Percentiles rank a stretch among this genome's conserved stretches.
phyloP scores from a whole-genome alignment of 2,113 vertebrate species.

The Gadus macrocephalus region DNA sequence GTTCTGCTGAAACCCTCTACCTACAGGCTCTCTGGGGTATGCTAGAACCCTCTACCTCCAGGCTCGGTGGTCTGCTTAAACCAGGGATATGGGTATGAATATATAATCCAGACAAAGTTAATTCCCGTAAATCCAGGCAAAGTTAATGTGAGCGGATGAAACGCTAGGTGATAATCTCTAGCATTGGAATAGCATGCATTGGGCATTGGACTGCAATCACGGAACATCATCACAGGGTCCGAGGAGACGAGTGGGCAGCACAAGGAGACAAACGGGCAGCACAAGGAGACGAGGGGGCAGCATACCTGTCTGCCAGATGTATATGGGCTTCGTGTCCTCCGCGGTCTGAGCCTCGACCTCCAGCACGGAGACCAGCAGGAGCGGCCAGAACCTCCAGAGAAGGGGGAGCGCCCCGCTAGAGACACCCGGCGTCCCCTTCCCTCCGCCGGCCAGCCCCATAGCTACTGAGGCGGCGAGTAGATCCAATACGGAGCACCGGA shows the following conservation, averaged over 20 bases:
- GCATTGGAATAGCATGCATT: too few relatives aligned
- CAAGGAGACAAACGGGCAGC: slow-evolving; percentile 10
- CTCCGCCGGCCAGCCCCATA: slow-evolving; percentile 62
- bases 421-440: slow-evolving; percentile 29
- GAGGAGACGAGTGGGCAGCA: not conserved
- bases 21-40: too few relatives aligned
- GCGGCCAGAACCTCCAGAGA: slow-evolving; percentile 49
- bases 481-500: slow-evolving; percentile 43
- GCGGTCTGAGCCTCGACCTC: slow-evolving; percentile 59
- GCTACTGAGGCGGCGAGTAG: slow-evolving; percentile 41
- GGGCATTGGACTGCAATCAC: too few relatives aligned
- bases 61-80: too few relatives aligned
- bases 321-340: slow-evolving; percentile 61
- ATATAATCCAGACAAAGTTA: too few relatives aligned
- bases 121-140: too few relatives aligned
- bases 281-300: not conserved
- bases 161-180: too few relatives aligned
- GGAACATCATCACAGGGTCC: too few relatives aligned
- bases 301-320: slow-evolving; percentile 77
- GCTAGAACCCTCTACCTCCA: too few relatives aligned
- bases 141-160: too few relatives aligned
- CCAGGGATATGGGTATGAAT: too few relatives aligned
- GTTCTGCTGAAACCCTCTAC: too few relatives aligned
- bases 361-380: slow-evolving; percentile 48
- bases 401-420: slow-evolving; percentile 38